Percentiles rank a stretch among this genome's conserved stretches.
Evolutionary conservation across 2,797 vertebrate genomes (phyloP).

Genomic region (Anomalospiza imberbis): DNA sequence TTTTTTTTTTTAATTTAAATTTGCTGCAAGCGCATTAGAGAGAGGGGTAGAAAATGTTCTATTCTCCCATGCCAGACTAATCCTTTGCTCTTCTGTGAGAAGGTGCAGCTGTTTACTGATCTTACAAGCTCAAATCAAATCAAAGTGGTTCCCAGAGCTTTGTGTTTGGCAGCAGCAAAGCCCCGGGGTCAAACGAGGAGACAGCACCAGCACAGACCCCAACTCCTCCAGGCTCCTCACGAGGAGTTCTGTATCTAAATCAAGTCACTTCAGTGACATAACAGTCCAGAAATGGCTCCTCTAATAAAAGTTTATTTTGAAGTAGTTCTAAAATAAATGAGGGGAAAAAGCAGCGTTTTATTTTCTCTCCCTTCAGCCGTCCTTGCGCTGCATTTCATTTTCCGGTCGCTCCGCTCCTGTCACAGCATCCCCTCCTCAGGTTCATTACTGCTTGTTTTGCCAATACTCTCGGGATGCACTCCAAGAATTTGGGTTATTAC

Average conservation of each 20-base stretch:
- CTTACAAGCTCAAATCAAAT: slow-evolving; percentile 16
- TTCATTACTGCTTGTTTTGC: not conserved
- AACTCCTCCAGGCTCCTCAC: not conserved
- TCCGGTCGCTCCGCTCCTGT: not conserved
- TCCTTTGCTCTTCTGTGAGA: not conserved
- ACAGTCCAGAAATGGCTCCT: not conserved
- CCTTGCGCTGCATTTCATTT: not conserved
- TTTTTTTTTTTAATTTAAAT: not conserved
- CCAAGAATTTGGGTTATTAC: not conserved
- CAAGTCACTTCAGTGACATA: not conserved
- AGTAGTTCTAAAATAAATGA: not conserved
- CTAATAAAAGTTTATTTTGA: not conserved
- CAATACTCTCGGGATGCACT: not conserved
- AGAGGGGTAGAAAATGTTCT: not conserved
- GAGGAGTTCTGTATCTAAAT: accelerated
- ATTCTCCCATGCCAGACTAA: not conserved
- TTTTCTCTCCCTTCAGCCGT: not conserved
- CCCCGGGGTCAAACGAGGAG: not conserved
- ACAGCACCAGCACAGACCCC: not conserved
- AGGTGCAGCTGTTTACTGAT: slow-evolving; percentile 30
- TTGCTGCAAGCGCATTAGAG: not conserved
- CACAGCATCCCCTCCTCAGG: not conserved
- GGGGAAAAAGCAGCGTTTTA: not conserved
- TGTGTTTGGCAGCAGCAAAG: not conserved
- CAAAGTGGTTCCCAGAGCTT: not conserved